These are phyloP conservation scores for Mongoloraphidia duomilia DNA, from an alignment of 2,888 invertebrate genomes.

Conservation along the genomic window DNA sequence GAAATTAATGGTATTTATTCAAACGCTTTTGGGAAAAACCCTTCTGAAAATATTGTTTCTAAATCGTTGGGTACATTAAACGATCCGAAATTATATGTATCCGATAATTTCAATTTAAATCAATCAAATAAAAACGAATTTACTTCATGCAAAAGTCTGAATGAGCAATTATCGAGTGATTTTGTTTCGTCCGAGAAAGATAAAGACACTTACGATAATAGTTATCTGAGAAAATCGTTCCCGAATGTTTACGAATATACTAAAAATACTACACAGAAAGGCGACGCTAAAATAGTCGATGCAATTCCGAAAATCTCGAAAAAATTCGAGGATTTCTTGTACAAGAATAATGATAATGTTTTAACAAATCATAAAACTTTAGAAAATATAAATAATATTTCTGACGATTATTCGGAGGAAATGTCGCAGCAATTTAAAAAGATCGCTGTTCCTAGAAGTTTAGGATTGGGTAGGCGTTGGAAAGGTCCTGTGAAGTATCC, in stretches of 20 bases:
- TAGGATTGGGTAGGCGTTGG: constrained; percentile 44
- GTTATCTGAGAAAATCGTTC: background rate
- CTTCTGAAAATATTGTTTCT: background rate
- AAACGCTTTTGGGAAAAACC: background rate
- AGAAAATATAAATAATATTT: background rate
- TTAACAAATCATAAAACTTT: background rate
- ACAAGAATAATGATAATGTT: background rate
- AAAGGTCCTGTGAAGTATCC: constrained; percentile 48
- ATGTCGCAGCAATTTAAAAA: background rate
- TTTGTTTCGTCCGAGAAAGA: too few species aligned
- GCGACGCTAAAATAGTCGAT: constrained; percentile 24
- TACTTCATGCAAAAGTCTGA: too few species aligned
- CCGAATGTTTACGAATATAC: background rate
- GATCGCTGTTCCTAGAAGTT: constrained; percentile 41
- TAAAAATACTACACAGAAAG: constrained; percentile 8
- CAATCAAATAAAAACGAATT: background rate
- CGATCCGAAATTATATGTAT: constrained; percentile 2
- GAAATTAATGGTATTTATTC: constrained; percentile 16
- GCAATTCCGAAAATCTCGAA: constrained; percentile 23
- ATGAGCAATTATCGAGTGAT: too few species aligned
- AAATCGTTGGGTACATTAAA: constrained; percentile 5
- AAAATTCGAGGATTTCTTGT: constrained; percentile 2
- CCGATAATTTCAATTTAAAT: constrained; percentile 1
- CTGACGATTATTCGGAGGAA: background rate
- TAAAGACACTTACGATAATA: too few species aligned